Base-by-base conservation (phyloP, 2,888 invertebrate genomes). In the Listrodromus nycthemerus region DNA sequence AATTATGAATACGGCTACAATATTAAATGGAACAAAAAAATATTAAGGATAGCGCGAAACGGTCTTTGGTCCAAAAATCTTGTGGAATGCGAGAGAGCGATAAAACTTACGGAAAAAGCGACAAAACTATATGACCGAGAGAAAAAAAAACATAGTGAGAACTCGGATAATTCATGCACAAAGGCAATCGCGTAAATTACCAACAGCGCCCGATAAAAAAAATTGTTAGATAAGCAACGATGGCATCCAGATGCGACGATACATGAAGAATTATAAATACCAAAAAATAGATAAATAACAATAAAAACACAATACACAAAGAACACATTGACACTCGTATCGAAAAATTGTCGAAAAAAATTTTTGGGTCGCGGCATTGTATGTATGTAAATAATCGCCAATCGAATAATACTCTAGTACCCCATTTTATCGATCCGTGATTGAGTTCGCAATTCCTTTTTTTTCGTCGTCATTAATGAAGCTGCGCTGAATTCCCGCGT, bases 121-220 rank as follows among this genome's bases (percentile, higher is more conserved):
- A 63, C 45, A 65, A 50, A 74, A 6, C 52, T 65, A 79, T 70
- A 69, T 37, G 45, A n/a, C 65, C 48, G 5, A 48, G 24, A 55
- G 41, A 65, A 71, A 27, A 70, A 80, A 30, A 71, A 48, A 74
- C 74, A 30, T 85, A 80, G 85, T 80, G 84, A 83, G 82, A 84
- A 87, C 86, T 86, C 86, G 85, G 86, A 85, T 87, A 88, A 88
- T 88, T 88, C 82, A 86, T 88, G 88, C 89, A 88, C 87, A 87
- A 89, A 88, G 88, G 89, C 84, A 89, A 90, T 89, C 88, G 87
- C 87, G 88, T 88, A 86, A 87, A 89, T 88, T 76, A 85, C 74
- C 87, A 89, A 86, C 86, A 85, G 87, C 70, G 70, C 73, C 80
- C 83, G 77, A 66, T 86, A 19, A 69, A 67, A 37, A 58, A 71